Evolutionary conservation across 2,888 invertebrate genomes (phyloP), one percentile per base, ranked within the genome.

Genomic region (Platycheirus rosarum): DNA sequence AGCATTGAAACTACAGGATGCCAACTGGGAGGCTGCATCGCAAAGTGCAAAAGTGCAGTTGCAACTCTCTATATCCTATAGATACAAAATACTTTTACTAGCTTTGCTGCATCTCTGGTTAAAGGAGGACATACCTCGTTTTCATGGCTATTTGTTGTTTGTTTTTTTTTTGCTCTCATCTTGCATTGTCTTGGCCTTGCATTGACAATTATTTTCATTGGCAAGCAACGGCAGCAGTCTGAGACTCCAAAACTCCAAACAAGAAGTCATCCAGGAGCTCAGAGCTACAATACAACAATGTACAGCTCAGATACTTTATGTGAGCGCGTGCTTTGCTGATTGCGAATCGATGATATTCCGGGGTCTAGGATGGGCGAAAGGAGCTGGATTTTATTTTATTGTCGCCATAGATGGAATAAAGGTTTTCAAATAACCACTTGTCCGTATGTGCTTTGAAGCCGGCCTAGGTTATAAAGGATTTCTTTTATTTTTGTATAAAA

Each of bases 301-400:
- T 44, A 76, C 51, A 29, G 57, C 20, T 66, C 60, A 71, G 62
- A 84, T 84, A 86, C 85, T 86, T 86, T 86, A 86, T 87, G 86
- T 85, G 85, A 86, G 80, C 86, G 87, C 86, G 87, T 84, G 85
- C 84, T 79, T 76, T 70, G 79, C 55, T 84, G 84, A 85, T 84
- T 82, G 77, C 77, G 63, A 82, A 77, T 77, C 82, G 71, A 82
- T 77, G 82, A 77, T 82, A 82, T 68, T 71, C 26, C 20, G 16
- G 32, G 14, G 35, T 18, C 35, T 80, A 23, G 29, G 29, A 7
- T 68, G 82, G 76, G 76, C 76, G 66, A 66, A 82, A 82, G 71
- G 62, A 82, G 82, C 68, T 82, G 80, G 53, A 80, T 80, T 70
- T 80, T 76, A 71, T 80, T 80, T 76, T 80, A 71, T 80, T 76